Conservation (phyloP, 1,140 invertebrate genomes). For the Drosophila lini region DNA sequence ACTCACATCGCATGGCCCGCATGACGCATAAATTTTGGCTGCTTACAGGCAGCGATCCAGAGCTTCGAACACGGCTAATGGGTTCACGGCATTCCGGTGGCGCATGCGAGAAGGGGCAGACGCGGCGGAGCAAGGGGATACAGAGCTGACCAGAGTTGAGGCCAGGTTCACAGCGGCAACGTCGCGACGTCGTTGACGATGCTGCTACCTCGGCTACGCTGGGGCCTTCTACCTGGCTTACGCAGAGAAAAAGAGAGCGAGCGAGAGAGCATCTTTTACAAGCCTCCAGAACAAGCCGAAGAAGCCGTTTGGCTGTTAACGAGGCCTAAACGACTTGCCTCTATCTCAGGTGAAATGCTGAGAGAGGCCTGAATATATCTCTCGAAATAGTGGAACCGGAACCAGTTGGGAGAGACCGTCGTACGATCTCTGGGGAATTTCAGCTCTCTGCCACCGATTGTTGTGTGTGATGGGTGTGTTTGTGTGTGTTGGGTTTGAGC, state of each 20-base stretch:
- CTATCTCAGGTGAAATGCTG: conserved; percentile 45
- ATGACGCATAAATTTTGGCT: conserved; percentile 81
- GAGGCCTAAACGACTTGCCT: conserved; percentile 76
- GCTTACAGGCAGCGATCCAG: conserved; percentile 55
- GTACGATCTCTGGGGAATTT: conserved; percentile 19
- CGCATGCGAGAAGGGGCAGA: conserved; percentile 62
- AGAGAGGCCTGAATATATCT: conserved; percentile 9
- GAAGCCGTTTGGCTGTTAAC: conserved; percentile 81
- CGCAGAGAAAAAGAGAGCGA: conserved; percentile 66
- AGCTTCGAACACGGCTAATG: conserved; percentile 62
- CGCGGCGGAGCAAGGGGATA: not conserved
- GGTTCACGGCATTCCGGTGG: conserved; percentile 81
- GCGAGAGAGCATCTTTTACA: conserved; percentile 40
- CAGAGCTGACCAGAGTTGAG: conserved; percentile 35
- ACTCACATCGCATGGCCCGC: conserved; percentile 46
- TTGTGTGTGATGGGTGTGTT: conserved; percentile 3
- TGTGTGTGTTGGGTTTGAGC: conserved; percentile 42
- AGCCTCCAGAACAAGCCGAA: conserved; percentile 65
- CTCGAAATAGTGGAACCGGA: conserved; percentile 70
- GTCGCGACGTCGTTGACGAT: conserved; percentile 60
- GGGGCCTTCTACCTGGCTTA: conserved; percentile 81
- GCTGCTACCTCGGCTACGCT: conserved; percentile 82
- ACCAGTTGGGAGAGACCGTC: conserved; percentile 41
- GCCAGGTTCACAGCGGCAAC: conserved; percentile 45
- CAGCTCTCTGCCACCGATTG: conserved; percentile 18